phyloP scores from a whole-genome alignment of 2,113 vertebrate genomes.

The Grantiella picta region DNA sequence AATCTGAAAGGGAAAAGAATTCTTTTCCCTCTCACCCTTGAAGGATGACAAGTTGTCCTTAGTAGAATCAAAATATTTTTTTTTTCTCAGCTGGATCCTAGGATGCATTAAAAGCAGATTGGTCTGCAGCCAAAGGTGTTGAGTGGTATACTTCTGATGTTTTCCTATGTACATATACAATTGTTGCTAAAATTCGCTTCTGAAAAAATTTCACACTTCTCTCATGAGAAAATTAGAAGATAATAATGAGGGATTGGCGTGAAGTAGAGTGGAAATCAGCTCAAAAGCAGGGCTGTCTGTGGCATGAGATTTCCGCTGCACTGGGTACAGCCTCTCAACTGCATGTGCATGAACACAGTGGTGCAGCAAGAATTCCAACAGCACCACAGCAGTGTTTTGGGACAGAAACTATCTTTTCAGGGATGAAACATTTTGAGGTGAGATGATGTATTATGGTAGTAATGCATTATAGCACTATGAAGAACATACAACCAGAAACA shows the following conservation, averaged over 20 bases:
- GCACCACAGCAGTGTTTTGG: background rate
- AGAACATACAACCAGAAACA: background rate
- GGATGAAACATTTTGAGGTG: background rate
- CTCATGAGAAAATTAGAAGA: background rate
- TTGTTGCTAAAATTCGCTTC: background rate
- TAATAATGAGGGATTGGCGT: background rate
- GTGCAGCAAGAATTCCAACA: background rate
- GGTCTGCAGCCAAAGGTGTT: accelerated
- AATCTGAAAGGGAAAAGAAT: background rate
- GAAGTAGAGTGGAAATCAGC: background rate
- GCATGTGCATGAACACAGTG: background rate
- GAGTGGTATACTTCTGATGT: accelerated
- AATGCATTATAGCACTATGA: background rate
- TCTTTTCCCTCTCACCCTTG: background rate
- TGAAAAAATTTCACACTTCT: background rate
- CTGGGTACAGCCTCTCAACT: background rate
- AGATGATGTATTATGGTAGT: background rate
- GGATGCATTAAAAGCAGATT: background rate
- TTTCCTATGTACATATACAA: background rate
- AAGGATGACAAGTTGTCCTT: background rate
- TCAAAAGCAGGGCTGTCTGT: background rate
- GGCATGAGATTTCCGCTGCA: background rate
- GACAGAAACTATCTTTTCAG: background rate
- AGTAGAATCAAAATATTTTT: background rate
- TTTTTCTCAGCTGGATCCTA: background rate